Evolutionary conservation across 2,113 vertebrate genomes (phyloP).

Genomic region (Tragelaphus imberbis): DNA sequence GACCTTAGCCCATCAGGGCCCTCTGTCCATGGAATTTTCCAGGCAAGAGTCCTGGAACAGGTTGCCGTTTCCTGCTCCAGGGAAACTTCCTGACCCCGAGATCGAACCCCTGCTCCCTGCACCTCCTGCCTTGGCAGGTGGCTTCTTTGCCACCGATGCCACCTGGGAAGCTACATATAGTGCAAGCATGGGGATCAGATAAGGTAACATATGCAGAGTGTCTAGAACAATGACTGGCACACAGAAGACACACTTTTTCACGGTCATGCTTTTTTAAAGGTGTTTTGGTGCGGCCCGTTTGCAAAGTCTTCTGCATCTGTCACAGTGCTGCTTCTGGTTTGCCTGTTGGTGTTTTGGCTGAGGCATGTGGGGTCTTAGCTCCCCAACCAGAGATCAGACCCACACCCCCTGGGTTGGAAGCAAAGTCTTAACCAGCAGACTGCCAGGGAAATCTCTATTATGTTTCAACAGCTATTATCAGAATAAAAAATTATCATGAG

Average conservation of each 20-base stretch:
- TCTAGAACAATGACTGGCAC: neutral
- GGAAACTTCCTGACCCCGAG: neutral
- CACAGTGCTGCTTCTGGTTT: neutral
- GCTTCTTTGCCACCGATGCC: neutral
- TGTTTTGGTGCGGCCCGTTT: neutral
- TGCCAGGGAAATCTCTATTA: neutral
- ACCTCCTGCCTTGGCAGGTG: neutral
- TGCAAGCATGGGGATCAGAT: neutral
- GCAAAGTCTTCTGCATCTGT: neutral
- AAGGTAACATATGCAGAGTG: neutral
- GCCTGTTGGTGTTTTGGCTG: neutral
- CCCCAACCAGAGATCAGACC: neutral
- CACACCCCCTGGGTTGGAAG: fast-evolving
- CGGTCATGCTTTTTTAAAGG: neutral
- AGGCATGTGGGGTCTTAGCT: neutral
- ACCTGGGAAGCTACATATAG: neutral
- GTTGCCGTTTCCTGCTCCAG: neutral
- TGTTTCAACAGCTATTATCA: neutral
- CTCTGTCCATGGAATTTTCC: neutral
- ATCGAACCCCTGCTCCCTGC: too few relatives aligned
- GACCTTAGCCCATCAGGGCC: neutral
- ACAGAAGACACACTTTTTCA: neutral
- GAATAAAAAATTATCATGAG: neutral
- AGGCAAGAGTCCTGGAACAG: neutral
- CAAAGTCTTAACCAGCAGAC: neutral